Conservation (phyloP, 1,140 invertebrate genomes). For the Magallana gigas region DNA sequence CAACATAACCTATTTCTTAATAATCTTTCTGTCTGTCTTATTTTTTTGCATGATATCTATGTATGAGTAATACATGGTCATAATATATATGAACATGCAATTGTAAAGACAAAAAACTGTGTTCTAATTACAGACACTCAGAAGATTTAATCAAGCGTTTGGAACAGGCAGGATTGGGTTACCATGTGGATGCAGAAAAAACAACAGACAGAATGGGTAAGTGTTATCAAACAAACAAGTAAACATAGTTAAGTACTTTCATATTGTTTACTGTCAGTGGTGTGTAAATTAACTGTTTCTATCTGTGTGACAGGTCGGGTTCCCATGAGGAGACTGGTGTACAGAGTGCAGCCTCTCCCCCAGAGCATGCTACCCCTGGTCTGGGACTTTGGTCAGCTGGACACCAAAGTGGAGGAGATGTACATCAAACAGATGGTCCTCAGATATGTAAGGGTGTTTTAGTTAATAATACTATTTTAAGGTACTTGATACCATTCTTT, state of each 20-base stretch:
- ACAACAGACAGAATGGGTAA: constrained; percentile 72
- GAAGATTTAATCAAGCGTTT: constrained; percentile 72
- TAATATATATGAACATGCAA: not conserved
- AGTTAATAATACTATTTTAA: too few relatives aligned
- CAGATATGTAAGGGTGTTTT: constrained; percentile 60
- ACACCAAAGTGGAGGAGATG: constrained; percentile 66
- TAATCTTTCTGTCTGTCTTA: too few relatives aligned
- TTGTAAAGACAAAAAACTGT: not conserved
- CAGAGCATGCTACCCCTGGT: constrained; percentile 74
- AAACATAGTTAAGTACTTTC: not conserved
- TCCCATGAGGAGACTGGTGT: constrained; percentile 76
- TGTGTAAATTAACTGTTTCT: not conserved
- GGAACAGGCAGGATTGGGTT: constrained; percentile 75
- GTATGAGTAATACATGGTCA: too few relatives aligned
- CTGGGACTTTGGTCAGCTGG: constrained; percentile 76
- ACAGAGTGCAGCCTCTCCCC: constrained; percentile 74
- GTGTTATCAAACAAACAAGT: not conserved
- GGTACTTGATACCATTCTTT: too few relatives aligned
- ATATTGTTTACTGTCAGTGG: not conserved
- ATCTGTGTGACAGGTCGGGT: constrained; percentile 63
- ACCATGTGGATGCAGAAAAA: constrained; percentile 70
- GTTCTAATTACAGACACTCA: constrained; percentile 68
- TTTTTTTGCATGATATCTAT: too few relatives aligned
- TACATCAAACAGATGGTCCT: constrained; percentile 75
- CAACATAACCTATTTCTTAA: too few relatives aligned